phyloP scores from a whole-genome alignment of 2,888 invertebrate species.

The Patella depressa region DNA sequence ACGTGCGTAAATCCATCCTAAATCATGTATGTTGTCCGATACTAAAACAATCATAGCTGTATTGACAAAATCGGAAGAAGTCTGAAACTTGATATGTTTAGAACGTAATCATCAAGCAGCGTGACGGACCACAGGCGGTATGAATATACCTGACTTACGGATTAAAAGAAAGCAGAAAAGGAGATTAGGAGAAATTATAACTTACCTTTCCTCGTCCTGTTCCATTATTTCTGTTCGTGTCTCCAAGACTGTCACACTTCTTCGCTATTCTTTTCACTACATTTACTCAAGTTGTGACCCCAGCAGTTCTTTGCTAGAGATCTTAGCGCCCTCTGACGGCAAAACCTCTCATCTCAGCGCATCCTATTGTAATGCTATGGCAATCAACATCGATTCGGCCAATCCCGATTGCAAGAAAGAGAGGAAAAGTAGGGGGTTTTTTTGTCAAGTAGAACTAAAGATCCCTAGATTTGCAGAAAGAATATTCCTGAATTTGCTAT shows the following conservation, averaged over 20 bases:
- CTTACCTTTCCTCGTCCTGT: conserved; percentile 5
- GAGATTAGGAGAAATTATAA: background rate
- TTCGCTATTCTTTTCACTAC: conserved; percentile 10
- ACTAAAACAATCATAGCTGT: background rate
- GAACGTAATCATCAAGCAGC: too few species aligned
- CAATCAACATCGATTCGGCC: background rate
- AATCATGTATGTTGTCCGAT: conserved; percentile 3
- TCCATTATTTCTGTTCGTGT: conserved; percentile 6
- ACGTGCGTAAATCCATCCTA: conserved; percentile 3
- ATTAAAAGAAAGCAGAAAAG: background rate
- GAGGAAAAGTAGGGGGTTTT: too few species aligned
- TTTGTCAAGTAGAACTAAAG: too few species aligned
- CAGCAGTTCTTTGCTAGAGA: conserved; percentile 5
- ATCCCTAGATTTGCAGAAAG: too few species aligned
- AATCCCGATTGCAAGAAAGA: background rate
- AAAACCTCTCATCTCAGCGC: conserved; percentile 10
- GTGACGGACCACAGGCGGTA: too few species aligned
- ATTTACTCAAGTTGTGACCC: conserved; percentile 7
- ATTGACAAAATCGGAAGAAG: too few species aligned
- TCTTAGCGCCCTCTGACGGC: conserved; percentile 10
- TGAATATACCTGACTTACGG: background rate
- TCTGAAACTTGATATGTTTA: too few species aligned
- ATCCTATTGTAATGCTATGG: conserved; percentile 6
- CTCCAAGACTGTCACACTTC: conserved; percentile 10
- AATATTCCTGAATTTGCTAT: too few species aligned